Evolutionary conservation across 2,797 vertebrate genomes (phyloP), one percentile per base, ranked within the genome.

Genomic region (Phrynocephalus vlangalii): DNA sequence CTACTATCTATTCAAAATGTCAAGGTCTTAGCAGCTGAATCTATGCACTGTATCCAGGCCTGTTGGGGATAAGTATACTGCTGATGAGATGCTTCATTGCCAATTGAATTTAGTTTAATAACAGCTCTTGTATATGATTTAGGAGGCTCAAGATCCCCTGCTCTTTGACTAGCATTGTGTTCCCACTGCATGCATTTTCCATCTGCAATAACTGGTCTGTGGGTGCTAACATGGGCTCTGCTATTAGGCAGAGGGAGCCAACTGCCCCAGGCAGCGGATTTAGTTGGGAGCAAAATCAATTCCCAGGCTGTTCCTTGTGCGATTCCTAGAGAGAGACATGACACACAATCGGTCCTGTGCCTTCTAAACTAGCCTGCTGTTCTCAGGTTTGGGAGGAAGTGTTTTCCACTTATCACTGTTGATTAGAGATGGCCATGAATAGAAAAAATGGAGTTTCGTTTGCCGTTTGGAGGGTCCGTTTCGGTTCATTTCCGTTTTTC

Each of bases 1-100:
- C 66, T 84, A 16, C 50, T 26, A 60, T 79, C 82, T 52, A 72
- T 30, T 22, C 79, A 87, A 83, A 87, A 79, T 83, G 85, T 82
- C 87, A 3, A 5, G 87, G 33, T 68, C 76, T 79, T 6, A 56
- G 11, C 2, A 60, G 73, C 33, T 87, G 84, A 80, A 44, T 66
- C 85, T 60, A 85, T 68, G 30, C 82, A 75, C 1, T 9, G 16
- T 70, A 56, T 33, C 66, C 28, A 75, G 8, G 67, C 28, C 70
- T 70, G 24, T 1, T 70, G 87, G 66, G 73, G 82, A 68, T 20
- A 20, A 72, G 56, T 48, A 16, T 84, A 30, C 68, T 76, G 70
- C 24, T 8, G 70, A 85, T 83, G 76, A 84, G 56, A 48, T 66
- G 82, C 70, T 70, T 72, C 28, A 48, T 56, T 60, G 56, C 1